phyloP scores from a whole-genome alignment of 2,113 vertebrate species.

The Cyanocitta stelleri region DNA sequence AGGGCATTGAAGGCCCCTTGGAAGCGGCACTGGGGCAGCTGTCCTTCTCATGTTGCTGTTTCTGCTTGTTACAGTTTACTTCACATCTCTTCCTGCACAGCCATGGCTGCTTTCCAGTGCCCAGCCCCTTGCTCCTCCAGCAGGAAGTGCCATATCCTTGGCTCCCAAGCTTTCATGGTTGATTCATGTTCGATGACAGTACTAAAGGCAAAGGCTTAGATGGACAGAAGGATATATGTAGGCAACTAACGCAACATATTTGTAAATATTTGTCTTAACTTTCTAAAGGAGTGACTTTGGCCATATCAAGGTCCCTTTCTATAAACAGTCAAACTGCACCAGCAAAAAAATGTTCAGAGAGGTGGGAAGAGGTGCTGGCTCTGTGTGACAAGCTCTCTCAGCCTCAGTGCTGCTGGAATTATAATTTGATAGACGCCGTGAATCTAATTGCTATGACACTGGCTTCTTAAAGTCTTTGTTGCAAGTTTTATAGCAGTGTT shows the following conservation, averaged over 20 bases:
- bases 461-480: neutral
- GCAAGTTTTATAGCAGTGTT: neutral
- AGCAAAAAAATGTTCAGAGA: neutral
- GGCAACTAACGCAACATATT: neutral
- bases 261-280: neutral
- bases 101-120: rapidly evolving
- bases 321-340: neutral
- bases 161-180: neutral
- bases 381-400: neutral
- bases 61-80: rapidly evolving
- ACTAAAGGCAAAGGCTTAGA: neutral
- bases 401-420: neutral
- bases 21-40: neutral
- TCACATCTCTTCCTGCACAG: neutral
- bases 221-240: neutral
- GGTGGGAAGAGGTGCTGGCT: neutral
- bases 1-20: neutral
- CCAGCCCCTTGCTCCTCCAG: neutral
- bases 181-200: rapidly evolving
- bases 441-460: neutral
- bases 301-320: neutral
- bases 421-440: neutral
- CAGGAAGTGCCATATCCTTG: too few relatives aligned
- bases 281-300: neutral
- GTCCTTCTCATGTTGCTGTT: neutral